phyloP scores from a whole-genome alignment of 2,888 invertebrate species.

The Leucoma salicis region DNA sequence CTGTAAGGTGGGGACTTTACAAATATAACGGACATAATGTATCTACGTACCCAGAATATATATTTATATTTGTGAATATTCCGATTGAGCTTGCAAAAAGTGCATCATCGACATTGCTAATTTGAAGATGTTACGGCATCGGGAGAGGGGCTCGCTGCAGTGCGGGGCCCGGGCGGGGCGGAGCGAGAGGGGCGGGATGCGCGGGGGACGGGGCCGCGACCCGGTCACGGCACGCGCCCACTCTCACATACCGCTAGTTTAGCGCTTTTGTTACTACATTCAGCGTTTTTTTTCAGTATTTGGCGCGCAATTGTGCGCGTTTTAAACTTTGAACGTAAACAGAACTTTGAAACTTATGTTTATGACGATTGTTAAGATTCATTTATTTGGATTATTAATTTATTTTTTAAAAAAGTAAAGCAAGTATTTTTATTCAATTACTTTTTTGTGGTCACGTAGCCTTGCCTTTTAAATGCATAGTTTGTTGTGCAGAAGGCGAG shows the following conservation, averaged over 20 bases:
- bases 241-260: slow-evolving; percentile 34
- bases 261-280: neutral
- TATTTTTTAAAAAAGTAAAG: too few species aligned
- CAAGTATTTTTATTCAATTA: too few species aligned
- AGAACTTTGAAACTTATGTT: neutral
- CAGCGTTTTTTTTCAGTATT: neutral
- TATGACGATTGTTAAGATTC: too few species aligned
- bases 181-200: slow-evolving; percentile 23
- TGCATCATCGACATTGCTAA: slow-evolving; percentile 70
- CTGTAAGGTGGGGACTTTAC: too few species aligned
- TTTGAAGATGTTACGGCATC: slow-evolving; percentile 76
- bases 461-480: too few species aligned
- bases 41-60: too few species aligned
- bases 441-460: too few species aligned
- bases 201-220: slow-evolving; percentile 14
- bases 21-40: too few species aligned
- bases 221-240: slow-evolving; percentile 27
- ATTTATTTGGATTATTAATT: too few species aligned
- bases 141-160: slow-evolving; percentile 62
- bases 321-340: neutral
- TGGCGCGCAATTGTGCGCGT: neutral
- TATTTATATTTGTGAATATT: too few species aligned
- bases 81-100: slow-evolving; percentile 39
- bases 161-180: slow-evolving; percentile 66
- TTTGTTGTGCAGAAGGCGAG: too few species aligned